Evolutionary conservation across 1,140 invertebrate species (phyloP).

Genomic region (Drosophila eugracilis): DNA sequence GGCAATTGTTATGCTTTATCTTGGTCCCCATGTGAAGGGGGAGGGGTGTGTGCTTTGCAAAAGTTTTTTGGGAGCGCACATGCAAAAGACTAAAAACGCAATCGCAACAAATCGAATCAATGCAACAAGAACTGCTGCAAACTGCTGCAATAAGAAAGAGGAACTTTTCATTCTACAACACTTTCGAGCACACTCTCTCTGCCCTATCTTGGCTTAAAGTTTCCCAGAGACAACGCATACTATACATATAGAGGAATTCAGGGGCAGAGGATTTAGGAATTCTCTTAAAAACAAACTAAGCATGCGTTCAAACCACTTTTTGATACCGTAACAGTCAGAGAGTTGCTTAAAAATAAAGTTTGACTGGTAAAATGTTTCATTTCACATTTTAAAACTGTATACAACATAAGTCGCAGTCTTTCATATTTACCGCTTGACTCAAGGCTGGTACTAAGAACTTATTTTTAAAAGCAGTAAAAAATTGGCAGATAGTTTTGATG

Average conservation of each 20-base stretch:
- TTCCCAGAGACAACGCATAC: slow-evolving; percentile 46
- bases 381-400: not conserved
- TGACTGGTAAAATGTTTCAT: not conserved
- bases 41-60: too few species aligned
- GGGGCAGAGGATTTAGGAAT: not conserved
- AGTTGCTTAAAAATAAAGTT: not conserved
- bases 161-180: slow-evolving; percentile 78
- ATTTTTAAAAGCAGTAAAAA: too few species aligned
- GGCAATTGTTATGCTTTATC: slow-evolving; percentile 75
- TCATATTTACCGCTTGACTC: too few species aligned
- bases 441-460: too few species aligned
- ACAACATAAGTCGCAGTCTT: too few species aligned
- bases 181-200: slow-evolving; percentile 48
- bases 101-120: slow-evolving; percentile 82
- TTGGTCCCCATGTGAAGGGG: slow-evolving; percentile 27
- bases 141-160: slow-evolving; percentile 38
- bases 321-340: slow-evolving; percentile 24
- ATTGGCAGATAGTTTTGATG: too few species aligned
- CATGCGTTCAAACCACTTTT: slow-evolving; percentile 48
- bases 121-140: slow-evolving; percentile 65
- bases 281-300: slow-evolving; percentile 67
- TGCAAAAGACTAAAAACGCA: slow-evolving; percentile 82
- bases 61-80: slow-evolving; percentile 67
- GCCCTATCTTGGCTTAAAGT: slow-evolving; percentile 48
- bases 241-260: slow-evolving; percentile 9